Evolutionary conservation across 2,113 vertebrate species (phyloP).

Genomic region (Lathamus discolor): DNA sequence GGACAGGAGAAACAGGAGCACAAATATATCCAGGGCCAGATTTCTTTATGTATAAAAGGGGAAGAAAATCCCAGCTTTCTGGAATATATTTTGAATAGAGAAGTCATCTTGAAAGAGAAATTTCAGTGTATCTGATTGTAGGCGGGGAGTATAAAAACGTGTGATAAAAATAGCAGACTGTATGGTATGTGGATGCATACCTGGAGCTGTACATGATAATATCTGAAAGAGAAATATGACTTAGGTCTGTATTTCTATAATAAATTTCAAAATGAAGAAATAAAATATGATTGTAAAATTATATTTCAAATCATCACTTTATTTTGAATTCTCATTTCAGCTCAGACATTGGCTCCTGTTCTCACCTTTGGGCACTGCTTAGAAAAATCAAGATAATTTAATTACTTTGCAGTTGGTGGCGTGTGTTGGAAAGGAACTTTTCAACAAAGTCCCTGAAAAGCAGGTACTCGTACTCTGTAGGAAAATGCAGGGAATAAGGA

Average conservation of each 20-base stretch:
- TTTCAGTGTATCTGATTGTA: constrained; percentile 20
- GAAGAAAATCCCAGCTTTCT: constrained; percentile 6
- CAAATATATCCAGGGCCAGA: neutral
- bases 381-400: neutral
- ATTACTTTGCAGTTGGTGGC: neutral
- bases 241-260: neutral
- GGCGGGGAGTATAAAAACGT: neutral
- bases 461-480: neutral
- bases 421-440: neutral
- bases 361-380: neutral
- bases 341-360: neutral
- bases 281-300: neutral
- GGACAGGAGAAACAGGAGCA: neutral
- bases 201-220: neutral
- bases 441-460: neutral
- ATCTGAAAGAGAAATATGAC: neutral
- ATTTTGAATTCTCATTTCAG: neutral
- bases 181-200: neutral
- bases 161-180: constrained; percentile 44
- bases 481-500: neutral
- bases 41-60: neutral
- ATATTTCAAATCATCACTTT: neutral
- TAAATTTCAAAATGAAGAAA: neutral
- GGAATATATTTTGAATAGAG: constrained; percentile 25
- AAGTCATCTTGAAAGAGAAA: constrained; percentile 36